Base-by-base conservation (phyloP, 2,113 vertebrate genomes). In the Hippopotamus amphibius region DNA sequence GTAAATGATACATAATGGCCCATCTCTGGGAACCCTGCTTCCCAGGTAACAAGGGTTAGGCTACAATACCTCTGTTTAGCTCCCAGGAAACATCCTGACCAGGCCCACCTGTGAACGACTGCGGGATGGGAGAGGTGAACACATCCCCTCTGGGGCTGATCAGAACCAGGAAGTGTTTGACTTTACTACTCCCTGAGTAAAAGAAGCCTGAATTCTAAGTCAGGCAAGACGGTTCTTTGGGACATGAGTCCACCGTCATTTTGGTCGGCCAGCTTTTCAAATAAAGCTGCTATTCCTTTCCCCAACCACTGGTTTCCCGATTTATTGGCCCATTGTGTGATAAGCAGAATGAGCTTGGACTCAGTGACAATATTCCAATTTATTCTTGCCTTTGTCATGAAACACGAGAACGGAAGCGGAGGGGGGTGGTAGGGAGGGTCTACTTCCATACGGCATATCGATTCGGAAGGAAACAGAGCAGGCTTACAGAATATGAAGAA, bases 391-490 rank as follows among this genome's bases (percentile, higher is more conserved):
- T 26, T 2, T 6, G 19, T 61, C 69, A 5, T 0, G 37, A 68
- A 61, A 21, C 22, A 2, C 0, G 1, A 76, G 46, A 46, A 66
- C 0, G 1, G 11, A 33, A 19, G 59, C 19, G 17, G 15, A 21
- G 82, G 63, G 0, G 28, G 15, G 10, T 6, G 19, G 0, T 9
- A n/a, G 50, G 33, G 33, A 15, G 3, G 0, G 33, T 0, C 37
- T 4, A 6, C 43, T 30, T 17, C 59, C 37, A 5, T 4, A 0
- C 0, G 33, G 30, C 15, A 1, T 1, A 0, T 0, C 5, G 11
- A 26, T 37, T 21, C 21, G 0, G 83, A 55, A 43, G 82, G 43
- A 83, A 21, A 13, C 0, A 33, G 9, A 41, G 14, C 8, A 77
- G 41, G 50, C 37, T n/a, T 3, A 6, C 0, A 0, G 66, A 59